These are phyloP conservation scores for Chamaetylas fuelleborni DNA, from an alignment of 2,113 vertebrate species.

Conservation along the genomic window DNA sequence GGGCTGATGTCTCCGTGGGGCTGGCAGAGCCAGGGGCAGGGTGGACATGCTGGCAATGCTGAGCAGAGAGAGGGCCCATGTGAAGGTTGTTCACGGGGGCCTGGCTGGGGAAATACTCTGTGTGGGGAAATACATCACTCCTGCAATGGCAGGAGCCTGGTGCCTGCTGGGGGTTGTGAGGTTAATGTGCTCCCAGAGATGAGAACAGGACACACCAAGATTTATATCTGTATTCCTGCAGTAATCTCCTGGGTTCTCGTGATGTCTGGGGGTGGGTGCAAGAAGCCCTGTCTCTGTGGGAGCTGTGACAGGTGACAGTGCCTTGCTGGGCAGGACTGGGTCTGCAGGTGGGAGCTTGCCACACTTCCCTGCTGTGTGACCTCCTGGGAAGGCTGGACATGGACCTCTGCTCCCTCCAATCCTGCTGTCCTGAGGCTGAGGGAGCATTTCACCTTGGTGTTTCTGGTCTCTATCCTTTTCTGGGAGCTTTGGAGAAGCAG, in stretches of 20 bases:
- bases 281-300: background rate
- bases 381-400: background rate
- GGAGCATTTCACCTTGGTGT: background rate
- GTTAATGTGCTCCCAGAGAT: background rate
- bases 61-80: background rate
- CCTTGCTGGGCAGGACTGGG: background rate
- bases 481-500: background rate
- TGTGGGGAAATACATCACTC: too few relatives aligned
- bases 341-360: background rate
- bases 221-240: background rate
- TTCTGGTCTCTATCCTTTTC: background rate
- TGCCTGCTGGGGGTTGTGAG: background rate
- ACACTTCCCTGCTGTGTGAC: background rate
- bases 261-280: background rate
- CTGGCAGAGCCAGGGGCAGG: background rate
- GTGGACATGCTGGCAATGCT: background rate
- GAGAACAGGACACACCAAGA: background rate
- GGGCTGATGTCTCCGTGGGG: fast-evolving
- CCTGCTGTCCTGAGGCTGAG: background rate
- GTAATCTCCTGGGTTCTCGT: fast-evolving
- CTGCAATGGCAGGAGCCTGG: background rate
- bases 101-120: background rate
- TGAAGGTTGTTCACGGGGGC: fast-evolving
- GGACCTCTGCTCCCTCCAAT: background rate
- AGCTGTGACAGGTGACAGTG: background rate